These are phyloP conservation scores for Neolamprologus sp. DNA, from an alignment of 2,113 vertebrate genomes.

Conservation along the genomic window DNA sequence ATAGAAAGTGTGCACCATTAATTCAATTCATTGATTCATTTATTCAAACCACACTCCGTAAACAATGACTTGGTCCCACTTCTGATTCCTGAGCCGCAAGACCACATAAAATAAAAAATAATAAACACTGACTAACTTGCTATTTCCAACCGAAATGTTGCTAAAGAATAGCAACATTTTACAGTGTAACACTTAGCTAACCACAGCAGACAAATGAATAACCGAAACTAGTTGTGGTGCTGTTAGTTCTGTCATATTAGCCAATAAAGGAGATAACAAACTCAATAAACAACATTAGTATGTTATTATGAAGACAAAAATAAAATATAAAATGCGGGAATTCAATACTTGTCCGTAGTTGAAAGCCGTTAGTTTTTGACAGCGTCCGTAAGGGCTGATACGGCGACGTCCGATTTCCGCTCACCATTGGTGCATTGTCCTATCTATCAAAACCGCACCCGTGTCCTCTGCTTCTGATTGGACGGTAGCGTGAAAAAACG, in stretches of 20 bases:
- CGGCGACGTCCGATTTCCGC: rapidly evolving
- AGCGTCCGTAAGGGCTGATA: not conserved
- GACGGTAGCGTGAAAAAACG: not conserved
- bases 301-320: not conserved
- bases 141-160: not conserved
- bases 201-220: not conserved
- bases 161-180: not conserved
- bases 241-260: not conserved
- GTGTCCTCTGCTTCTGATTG: constrained; percentile 1
- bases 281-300: not conserved
- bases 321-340: not conserved
- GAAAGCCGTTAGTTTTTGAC: constrained; percentile 51
- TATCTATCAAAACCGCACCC: constrained; percentile 23
- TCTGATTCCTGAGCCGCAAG: not conserved
- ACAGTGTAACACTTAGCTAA: not conserved
- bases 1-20: too few species aligned
- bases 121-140: not conserved
- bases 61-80: not conserved
- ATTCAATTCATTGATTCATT: too few species aligned
- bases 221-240: not conserved
- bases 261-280: not conserved
- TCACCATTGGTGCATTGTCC: constrained; percentile 27
- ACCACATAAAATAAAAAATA: not conserved
- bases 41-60: too few species aligned
- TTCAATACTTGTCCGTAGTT: constrained; percentile 79